A percentile compares a stretch with the other conserved stretches of the same genome.
Conservation (phyloP, 2,797 vertebrate genomes). For the Psittacula echo region DNA sequence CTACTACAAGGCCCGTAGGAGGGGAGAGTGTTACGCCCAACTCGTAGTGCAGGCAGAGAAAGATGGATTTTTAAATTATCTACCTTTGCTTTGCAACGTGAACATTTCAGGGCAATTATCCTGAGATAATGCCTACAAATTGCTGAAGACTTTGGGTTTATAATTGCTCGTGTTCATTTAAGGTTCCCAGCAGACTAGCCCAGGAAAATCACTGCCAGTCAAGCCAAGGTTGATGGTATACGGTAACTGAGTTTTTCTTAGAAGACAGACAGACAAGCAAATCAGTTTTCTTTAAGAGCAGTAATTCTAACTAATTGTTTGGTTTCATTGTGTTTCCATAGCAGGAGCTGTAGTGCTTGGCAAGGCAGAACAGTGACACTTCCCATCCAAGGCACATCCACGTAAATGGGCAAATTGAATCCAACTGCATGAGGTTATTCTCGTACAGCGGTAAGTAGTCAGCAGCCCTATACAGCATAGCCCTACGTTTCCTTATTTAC, state of each 20-base stretch:
- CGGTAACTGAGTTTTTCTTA: constrained; percentile 76
- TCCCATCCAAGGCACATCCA: background rate
- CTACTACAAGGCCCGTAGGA: constrained; percentile 68
- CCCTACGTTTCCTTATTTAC: background rate
- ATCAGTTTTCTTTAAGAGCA: constrained; percentile 73
- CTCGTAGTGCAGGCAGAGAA: constrained; percentile 73
- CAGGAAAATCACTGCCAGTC: constrained; percentile 80
- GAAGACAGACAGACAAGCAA: constrained; percentile 71
- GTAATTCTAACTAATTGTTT: constrained; percentile 76
- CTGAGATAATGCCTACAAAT: constrained; percentile 85
- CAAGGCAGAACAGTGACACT: constrained; percentile 10
- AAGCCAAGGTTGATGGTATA: constrained; percentile 74
- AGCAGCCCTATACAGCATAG: background rate
- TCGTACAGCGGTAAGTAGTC: background rate
- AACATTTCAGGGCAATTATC: constrained; percentile 84
- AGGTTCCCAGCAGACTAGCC: constrained; percentile 82
- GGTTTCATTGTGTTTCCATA: constrained; percentile 59
- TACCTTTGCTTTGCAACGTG: constrained; percentile 81
- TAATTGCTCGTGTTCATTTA: constrained; percentile 83
- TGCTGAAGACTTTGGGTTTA: constrained; percentile 80
- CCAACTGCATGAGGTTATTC: background rate
- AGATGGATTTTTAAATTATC: constrained; percentile 86
- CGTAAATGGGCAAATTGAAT: background rate
- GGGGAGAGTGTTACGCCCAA: constrained; percentile 66
- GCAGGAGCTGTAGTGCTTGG: constrained; percentile 6